Base-by-base conservation (phyloP, 2,113 vertebrate genomes). In the Haplochromis vanheusdeni region DNA sequence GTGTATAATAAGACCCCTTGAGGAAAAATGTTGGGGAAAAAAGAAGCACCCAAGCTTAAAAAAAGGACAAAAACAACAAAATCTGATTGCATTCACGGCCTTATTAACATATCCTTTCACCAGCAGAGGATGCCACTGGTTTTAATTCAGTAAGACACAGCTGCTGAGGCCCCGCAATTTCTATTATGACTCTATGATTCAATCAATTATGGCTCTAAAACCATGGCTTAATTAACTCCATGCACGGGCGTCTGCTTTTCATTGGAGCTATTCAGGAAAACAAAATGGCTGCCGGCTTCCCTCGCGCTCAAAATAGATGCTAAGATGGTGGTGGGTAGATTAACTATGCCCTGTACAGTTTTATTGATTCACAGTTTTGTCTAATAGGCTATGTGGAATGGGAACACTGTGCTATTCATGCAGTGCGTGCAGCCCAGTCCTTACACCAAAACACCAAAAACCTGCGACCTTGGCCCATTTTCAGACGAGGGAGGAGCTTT, bases 1-100 rank as follows among this genome's bases (percentile, higher is more conserved):
- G 95, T 95, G 94, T 93, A 96, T 96, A 96, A 97, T 96, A 96
- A 96, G 95, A 93, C 95, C 96, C 95, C 96, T 96, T 94, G 95
- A 97, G 95, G 89, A 94, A 95, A 94, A 93, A 84, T 84, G 92
- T 92, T 87, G 58, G 84, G 87, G 51, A 79, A 86, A 89, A 92
- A 91, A 92, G 84, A 92, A 93, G 89, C 91, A 89, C 84, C 81
- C 89, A 19, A 86, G 83, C 91, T 91, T 92, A 95, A 94, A 94
- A 95, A 94, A 94, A 88, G 52, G 90, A 91, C 83, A 95, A 95
- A 95, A 95, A 96, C 90, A 95, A 96, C 94, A 90, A 86, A 90
- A 93, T 95, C 87, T 94, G 95, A 95, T 96, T 94, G 92, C 93
- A 94, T 91, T 94, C 90, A 92, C 86, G 89, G 80, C 92, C 93